Evolutionary conservation across 2,797 vertebrate genomes (phyloP).

Genomic region (Myotis vivesi): DNA sequence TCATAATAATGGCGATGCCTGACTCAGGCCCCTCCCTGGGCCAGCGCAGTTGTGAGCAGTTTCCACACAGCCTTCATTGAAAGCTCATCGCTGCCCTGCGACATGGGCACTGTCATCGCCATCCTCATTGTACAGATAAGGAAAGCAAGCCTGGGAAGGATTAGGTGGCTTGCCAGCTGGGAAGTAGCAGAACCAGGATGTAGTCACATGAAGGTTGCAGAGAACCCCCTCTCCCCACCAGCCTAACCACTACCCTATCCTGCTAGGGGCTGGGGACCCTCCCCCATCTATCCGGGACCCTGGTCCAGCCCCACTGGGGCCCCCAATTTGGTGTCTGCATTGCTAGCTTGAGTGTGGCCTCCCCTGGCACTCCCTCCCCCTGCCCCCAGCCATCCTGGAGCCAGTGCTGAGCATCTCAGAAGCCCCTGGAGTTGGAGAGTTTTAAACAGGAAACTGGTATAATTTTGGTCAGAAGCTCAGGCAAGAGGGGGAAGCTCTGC

Average conservation of each 20-base stretch:
- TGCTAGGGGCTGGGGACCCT: neutral
- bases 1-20: neutral
- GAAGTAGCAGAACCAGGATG: neutral
- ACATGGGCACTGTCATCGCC: accelerated
- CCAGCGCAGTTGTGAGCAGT: accelerated
- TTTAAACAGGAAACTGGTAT: slow-evolving; percentile 72
- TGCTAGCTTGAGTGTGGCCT: neutral
- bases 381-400: neutral
- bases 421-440: slow-evolving; percentile 23
- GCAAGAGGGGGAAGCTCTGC: neutral
- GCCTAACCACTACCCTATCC: neutral
- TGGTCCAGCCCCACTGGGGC: neutral
- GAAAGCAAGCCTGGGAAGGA: neutral
- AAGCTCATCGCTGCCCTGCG: neutral
- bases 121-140: neutral
- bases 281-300: neutral
- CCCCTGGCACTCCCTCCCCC: neutral
- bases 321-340: neutral
- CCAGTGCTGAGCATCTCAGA: neutral
- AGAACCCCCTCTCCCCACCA: too few relatives aligned
- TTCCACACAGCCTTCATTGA: neutral
- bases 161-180: neutral
- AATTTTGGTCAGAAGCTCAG: slow-evolving; percentile 72
- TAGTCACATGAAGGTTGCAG: neutral
- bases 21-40: neutral